Conservation (phyloP, 2,888 invertebrate genomes). For the Hartigia nigra region DNA sequence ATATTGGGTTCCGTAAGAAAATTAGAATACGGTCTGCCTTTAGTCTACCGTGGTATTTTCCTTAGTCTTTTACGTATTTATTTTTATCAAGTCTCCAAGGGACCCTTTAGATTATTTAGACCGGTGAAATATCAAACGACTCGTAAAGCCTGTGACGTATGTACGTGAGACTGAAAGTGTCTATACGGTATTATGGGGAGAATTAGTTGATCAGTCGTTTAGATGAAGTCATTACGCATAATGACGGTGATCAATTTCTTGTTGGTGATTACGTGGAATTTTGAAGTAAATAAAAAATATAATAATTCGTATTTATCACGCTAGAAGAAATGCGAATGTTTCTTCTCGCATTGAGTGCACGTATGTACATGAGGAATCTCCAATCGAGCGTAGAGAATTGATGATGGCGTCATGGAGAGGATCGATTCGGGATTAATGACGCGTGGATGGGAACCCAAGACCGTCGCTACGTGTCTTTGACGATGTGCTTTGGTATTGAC, state of each 20-base stretch:
- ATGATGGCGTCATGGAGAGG: slow-evolving; percentile 40
- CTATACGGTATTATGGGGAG: neutral
- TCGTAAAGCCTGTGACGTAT: neutral
- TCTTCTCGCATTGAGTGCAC: neutral
- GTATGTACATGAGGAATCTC: neutral
- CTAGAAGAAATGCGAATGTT: neutral
- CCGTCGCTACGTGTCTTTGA: neutral
- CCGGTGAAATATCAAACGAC: neutral
- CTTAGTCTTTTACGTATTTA: neutral
- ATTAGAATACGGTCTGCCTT: no score
- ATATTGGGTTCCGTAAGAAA: neutral
- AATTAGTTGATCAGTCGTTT: neutral
- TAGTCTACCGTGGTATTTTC: neutral
- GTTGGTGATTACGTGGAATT: neutral
- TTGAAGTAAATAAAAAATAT: neutral
- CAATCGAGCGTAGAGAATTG: slow-evolving; percentile 1
- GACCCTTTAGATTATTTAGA: neutral
- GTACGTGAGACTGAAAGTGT: neutral
- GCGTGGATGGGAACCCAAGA: slow-evolving; percentile 30
- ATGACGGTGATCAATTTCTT: neutral
- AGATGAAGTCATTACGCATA: neutral
- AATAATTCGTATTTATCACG: neutral
- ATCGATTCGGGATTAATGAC: slow-evolving; percentile 44
- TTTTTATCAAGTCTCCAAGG: neutral
- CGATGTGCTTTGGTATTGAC: slow-evolving; percentile 12